Evolutionary conservation across 2,888 invertebrate genomes (phyloP).

Genomic region (Poecilus cupreus): DNA sequence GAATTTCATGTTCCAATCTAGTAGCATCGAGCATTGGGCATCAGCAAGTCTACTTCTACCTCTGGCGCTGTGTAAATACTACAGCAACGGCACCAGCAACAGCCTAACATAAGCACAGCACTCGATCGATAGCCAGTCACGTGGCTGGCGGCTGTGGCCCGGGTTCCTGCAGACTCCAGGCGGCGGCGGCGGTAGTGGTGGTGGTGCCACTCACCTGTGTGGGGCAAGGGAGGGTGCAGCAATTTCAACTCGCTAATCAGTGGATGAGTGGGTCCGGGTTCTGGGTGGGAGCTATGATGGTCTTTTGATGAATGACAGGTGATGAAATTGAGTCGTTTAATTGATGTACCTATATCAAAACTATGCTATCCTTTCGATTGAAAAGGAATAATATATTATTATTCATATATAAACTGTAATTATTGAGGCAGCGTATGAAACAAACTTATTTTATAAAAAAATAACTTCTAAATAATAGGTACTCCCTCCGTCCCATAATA

Average conservation of each 20-base stretch:
- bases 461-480: no score
- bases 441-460: no score
- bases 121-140: slow-evolving; percentile 52
- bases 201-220: slow-evolving; percentile 16
- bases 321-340: no score
- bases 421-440: no score
- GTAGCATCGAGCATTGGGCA: no score
- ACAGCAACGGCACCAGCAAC: background rate
- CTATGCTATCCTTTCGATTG: no score
- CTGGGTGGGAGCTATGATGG: background rate
- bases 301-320: background rate
- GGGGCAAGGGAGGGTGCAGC: background rate
- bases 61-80: background rate
- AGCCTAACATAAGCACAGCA: background rate
- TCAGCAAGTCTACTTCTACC: background rate
- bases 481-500: no score
- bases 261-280: background rate
- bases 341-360: no score
- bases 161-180: slow-evolving; percentile 34
- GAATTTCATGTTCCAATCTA: background rate
- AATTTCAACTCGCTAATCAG: background rate
- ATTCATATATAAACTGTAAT: no score
- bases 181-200: background rate
- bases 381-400: no score
- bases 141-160: slow-evolving; percentile 27